phyloP scores from a whole-genome alignment of 2,888 invertebrate genomes.

The Caenorhabditis macrosperma region DNA sequence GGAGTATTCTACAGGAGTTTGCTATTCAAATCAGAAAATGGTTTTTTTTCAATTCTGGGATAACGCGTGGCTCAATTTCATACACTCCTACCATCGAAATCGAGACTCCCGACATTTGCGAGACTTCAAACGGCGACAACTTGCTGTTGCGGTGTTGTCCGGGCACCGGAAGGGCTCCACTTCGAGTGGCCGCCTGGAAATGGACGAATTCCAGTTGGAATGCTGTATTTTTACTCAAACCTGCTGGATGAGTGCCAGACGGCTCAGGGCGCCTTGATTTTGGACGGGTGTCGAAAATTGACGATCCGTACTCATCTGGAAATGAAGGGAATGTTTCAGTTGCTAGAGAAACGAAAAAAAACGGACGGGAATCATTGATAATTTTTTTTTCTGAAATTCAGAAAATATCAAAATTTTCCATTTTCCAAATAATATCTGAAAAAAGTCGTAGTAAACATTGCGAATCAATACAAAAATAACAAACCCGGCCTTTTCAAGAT shows the following conservation, averaged over 20 bases:
- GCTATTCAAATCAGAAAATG: not conserved
- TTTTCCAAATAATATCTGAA: no score
- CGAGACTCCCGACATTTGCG: conserved; percentile 52
- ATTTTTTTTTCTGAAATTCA: no score
- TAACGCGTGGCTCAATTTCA: not conserved
- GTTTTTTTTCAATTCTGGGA: not conserved
- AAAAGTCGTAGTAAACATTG: no score
- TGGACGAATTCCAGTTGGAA: not conserved
- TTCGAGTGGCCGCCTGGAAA: conserved; percentile 32
- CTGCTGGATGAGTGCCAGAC: conserved; percentile 38
- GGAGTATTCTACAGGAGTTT: no score
- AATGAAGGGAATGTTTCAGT: no score
- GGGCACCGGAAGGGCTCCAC: conserved; percentile 21
- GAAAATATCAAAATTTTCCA: no score
- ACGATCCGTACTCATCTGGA: conserved; percentile 26
- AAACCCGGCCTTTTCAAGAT: no score
- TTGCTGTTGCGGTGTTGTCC: conserved; percentile 29
- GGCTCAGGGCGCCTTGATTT: conserved; percentile 9
- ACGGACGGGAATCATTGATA: no score
- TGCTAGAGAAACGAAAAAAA: no score
- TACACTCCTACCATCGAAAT: conserved; percentile 34
- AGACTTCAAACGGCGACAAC: conserved; percentile 47
- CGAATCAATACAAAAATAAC: no score
- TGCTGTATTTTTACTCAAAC: not conserved
- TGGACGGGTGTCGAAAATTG: conserved; percentile 25